These are phyloP conservation scores for Pyrrhia umbra DNA, from an alignment of 2,888 invertebrate species.

Conservation along the genomic window DNA sequence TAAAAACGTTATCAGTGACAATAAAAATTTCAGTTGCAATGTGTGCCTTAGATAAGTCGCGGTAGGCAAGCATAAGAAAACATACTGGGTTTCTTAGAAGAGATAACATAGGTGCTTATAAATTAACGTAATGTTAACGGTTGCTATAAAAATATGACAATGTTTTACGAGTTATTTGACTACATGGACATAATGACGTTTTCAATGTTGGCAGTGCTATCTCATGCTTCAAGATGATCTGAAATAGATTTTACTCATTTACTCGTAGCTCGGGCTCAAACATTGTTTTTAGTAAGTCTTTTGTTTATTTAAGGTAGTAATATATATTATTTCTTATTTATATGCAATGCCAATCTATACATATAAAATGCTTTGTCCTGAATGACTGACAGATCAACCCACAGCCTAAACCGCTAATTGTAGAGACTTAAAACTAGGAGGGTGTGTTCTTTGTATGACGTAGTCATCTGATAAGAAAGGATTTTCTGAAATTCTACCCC, in stretches of 20 bases:
- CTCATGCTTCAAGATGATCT: neutral
- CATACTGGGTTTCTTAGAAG: slow-evolving; percentile 64
- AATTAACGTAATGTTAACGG: slow-evolving; percentile 42
- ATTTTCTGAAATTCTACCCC: too few relatives aligned
- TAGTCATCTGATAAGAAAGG: too few relatives aligned
- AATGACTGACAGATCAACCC: too few relatives aligned
- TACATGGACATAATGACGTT: neutral
- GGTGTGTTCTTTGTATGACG: too few relatives aligned
- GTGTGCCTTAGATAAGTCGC: slow-evolving; percentile 69
- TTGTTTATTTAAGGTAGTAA: neutral
- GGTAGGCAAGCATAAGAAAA: slow-evolving; percentile 61
- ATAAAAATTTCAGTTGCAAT: slow-evolving; percentile 72
- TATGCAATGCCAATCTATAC: too few relatives aligned
- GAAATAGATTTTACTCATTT: neutral
- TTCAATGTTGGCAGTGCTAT: too few relatives aligned
- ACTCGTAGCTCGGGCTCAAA: neutral
- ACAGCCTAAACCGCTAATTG: too few relatives aligned
- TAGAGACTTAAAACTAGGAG: too few relatives aligned
- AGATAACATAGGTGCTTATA: slow-evolving; percentile 48
- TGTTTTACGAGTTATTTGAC: slow-evolving; percentile 19
- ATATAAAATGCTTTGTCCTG: too few relatives aligned
- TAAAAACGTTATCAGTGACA: slow-evolving; percentile 70
- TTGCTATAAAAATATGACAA: slow-evolving; percentile 41
- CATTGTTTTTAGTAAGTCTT: neutral
- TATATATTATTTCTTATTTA: neutral